phyloP scores from a whole-genome alignment of 2,113 vertebrate species.

The Poecile atricapillus region DNA sequence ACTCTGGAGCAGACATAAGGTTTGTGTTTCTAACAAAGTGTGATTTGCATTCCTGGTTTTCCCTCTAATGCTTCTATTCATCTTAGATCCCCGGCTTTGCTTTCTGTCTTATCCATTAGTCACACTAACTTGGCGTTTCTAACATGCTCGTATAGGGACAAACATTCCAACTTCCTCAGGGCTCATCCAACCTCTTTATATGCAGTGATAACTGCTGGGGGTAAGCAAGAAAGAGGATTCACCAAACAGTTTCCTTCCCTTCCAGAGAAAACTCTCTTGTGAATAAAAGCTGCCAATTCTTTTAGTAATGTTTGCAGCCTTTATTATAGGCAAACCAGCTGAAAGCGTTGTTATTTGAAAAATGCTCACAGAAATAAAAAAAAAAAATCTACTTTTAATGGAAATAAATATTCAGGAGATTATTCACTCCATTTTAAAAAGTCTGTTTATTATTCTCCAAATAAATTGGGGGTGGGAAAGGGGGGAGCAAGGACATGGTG shows the following conservation, averaged over 20 bases:
- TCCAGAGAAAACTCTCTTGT: neutral
- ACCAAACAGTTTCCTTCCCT: neutral
- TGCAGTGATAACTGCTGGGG: constrained; percentile 20
- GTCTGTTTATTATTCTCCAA: neutral
- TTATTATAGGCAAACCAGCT: neutral
- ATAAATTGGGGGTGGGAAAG: neutral
- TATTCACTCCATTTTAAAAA: neutral
- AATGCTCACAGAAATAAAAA: neutral
- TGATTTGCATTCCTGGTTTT: constrained; percentile 36
- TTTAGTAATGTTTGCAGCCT: neutral
- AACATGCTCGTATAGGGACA: neutral
- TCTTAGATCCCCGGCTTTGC: neutral
- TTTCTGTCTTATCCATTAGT: constrained; percentile 57
- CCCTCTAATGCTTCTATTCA: constrained; percentile 43
- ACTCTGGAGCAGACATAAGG: neutral
- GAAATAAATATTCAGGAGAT: constrained; percentile 12
- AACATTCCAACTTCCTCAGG: constrained; percentile 13
- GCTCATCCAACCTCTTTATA: constrained; percentile 22
- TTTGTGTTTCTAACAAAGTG: constrained; percentile 5
- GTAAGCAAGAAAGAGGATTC: constrained; percentile 37
- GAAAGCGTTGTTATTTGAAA: constrained; percentile 14
- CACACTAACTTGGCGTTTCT: constrained; percentile 43
- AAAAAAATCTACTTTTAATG: neutral
- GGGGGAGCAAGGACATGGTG: neutral
- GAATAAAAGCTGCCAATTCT: constrained; percentile 28